phyloP scores from a whole-genome alignment of 2,113 vertebrate genomes.

The Notiomystis cincta region DNA sequence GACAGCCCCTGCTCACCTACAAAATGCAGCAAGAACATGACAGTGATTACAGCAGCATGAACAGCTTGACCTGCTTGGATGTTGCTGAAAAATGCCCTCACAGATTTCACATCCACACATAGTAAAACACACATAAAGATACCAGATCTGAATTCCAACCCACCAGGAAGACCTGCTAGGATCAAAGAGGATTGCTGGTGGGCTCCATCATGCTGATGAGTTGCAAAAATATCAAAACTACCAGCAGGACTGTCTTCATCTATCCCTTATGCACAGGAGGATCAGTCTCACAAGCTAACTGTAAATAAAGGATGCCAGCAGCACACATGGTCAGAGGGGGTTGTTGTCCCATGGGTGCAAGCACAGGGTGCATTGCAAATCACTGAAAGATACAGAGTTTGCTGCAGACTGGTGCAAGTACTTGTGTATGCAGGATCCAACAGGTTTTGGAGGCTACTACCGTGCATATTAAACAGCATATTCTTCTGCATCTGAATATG shows the following conservation, averaged over 20 bases:
- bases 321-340: accelerated
- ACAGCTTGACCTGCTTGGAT: background rate
- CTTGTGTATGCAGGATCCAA: background rate
- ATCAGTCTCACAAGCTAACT: background rate
- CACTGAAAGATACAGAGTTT: background rate
- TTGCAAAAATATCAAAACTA: background rate
- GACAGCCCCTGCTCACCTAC: background rate
- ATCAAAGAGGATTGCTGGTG: background rate
- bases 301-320: background rate
- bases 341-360: background rate
- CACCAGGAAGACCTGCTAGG: background rate
- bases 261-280: background rate
- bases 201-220: background rate
- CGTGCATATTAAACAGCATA: background rate
- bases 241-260: background rate
- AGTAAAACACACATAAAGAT: background rate
- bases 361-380: accelerated
- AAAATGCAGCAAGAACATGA: background rate
- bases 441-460: background rate
- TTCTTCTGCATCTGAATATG: background rate
- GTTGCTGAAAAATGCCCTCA: background rate
- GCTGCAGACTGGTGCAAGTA: background rate
- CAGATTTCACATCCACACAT: background rate
- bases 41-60: background rate
- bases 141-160: background rate